Evolutionary conservation across 1,140 invertebrate species (phyloP), one percentile per base, ranked within the genome.

Genomic region (Hylyphantes graminicola): DNA sequence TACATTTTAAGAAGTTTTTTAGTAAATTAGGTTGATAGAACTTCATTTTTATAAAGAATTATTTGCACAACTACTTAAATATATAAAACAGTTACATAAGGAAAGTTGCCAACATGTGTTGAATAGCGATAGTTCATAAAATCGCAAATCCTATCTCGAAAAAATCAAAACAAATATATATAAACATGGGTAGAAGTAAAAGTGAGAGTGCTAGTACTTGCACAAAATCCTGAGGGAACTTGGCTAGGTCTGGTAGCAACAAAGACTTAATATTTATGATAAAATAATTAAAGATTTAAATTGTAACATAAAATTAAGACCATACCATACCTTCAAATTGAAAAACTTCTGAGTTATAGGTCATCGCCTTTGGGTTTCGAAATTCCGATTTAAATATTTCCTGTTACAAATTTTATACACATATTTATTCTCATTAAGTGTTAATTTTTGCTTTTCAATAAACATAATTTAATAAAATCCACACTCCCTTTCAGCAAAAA

Each of bases 1-100:
- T 83, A 72, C 80, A 83, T 83, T 83, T 83, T 83, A 83, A 74
- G 50, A 83, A 75, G 55, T 75, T 74, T n/a, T 12, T 65, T 15
- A 78, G n/a, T 15, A 19, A 9, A 21, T 54, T 78, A 11, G 19
- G 54, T 11, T 15, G 17, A 35, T 11, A 54, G n/a, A 55, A 67
- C 6, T 48, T 67, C 76, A 78, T 67, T 76, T 63, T 64, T 63
- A 50, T 8, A 76, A 63, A 17, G 7, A 10, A 17, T 21, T 19
- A 53, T 17, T n/a, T 19, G 13, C 50, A 54, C n/a, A 70, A 70
- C n/a, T 70, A 53, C 50, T 70, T 8, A 70, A 53, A 53, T 59
- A 59, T 53, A 53, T 70, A 53, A 70, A 53, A 19, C 11, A 35
- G 35, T 35, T 35, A 35, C 35, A 35, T 35, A 35, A 35, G 35